Conservation (phyloP, 1,140 invertebrate species). For the Patella vulgata region DNA sequence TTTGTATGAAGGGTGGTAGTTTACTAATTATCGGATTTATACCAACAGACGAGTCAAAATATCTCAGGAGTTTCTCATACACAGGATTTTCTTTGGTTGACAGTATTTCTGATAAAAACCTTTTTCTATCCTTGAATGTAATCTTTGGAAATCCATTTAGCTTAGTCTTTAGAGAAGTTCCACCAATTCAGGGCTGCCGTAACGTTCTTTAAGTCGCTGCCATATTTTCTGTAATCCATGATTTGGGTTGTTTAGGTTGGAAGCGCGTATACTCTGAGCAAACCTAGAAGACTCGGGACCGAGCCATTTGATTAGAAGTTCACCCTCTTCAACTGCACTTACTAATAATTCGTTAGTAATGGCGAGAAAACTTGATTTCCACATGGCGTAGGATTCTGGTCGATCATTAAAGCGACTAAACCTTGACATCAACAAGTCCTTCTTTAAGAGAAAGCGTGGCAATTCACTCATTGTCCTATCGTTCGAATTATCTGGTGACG, state of each 20-base stretch:
- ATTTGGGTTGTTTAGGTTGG: background rate
- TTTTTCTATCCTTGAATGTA: slow-evolving; percentile 25
- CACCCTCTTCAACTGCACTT: too few relatives aligned
- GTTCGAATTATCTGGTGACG: too few relatives aligned
- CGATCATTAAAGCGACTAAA: slow-evolving; percentile 10
- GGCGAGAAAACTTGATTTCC: too few relatives aligned
- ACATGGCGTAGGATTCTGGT: slow-evolving; percentile 4
- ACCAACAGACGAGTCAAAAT: slow-evolving; percentile 29
- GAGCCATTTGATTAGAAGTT: too few relatives aligned
- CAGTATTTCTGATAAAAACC: slow-evolving; percentile 28
- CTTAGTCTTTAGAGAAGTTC: slow-evolving; percentile 1
- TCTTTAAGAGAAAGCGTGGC: slow-evolving; percentile 5
- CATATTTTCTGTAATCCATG: slow-evolving; percentile 7
- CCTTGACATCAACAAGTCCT: slow-evolving; percentile 5
- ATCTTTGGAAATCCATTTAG: too few relatives aligned
- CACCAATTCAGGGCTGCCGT: slow-evolving; percentile 20
- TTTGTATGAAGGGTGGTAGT: slow-evolving; percentile 23
- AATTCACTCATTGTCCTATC: background rate
- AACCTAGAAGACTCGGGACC: too few relatives aligned
- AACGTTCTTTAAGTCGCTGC: slow-evolving; percentile 24
- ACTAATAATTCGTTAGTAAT: too few relatives aligned
- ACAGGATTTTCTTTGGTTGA: slow-evolving; percentile 16
- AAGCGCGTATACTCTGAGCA: background rate
- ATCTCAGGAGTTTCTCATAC: slow-evolving; percentile 16
- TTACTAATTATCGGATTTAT: slow-evolving; percentile 32